Evolutionary conservation across 2,113 vertebrate genomes (phyloP), one percentile per base, ranked within the genome.

Genomic region (Psephotus haematonotus): DNA sequence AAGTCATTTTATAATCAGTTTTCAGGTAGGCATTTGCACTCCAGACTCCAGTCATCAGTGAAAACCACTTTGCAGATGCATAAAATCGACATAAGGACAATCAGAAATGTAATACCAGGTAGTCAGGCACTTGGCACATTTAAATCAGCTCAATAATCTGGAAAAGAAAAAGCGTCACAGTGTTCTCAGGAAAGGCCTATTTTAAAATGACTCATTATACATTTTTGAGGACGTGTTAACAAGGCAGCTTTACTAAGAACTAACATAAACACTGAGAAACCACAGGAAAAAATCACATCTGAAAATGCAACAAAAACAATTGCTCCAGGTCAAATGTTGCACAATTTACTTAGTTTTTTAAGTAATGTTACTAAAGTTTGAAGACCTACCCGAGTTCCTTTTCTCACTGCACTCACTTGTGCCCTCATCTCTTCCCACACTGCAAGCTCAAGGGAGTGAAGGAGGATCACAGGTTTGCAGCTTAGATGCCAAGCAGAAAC

Each of bases 41-140:
- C 59, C 92, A 75, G 65, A n/a, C 44, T 64, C 79, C 22, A 95
- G 39, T 84, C 88, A 93, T 76, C 95, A 92, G 70, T 46, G 28
- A 62, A 72, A 94, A 52, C 76, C 80, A 69, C 86, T 89, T 87
- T 31, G 86, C 86, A 82, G n/a, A 49, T 59, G 67, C 53, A 86
- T 59, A 69, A 93, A 93, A 74, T n/a, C 0, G 5, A 75, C 65
- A 79, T 19, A 57, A 92, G 89, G 77, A 62, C 80, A 85, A 82
- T 63, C 72, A 50, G 31, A 93, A 72, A 7, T 17, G 41, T 65
- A 71, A 22, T 25, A 82, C 62, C 67, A 53, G 44, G 57, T 65
- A 93, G 88, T 15, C 37, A 91, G 67, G 69, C 81, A 68, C 17
- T 4, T 37, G 60, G 91, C 28, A 62, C 43, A 29, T 49, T 87